phyloP scores from a whole-genome alignment of 2,888 invertebrate species.

The Sinopyrophorus schimmeli region DNA sequence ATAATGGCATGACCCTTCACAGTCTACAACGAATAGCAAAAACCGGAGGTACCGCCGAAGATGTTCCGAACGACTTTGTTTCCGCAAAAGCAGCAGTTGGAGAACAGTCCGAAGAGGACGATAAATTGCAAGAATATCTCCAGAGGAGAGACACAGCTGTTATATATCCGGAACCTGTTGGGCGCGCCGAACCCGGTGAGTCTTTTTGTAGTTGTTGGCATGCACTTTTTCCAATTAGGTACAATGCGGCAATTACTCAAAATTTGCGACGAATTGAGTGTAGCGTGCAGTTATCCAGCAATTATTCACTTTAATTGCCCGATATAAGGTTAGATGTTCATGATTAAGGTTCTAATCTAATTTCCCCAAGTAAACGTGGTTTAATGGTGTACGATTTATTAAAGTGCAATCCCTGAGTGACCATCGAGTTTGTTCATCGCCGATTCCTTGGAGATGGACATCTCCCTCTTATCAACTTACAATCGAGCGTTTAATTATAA shows the following conservation, averaged over 20 bases:
- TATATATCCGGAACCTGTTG: constrained; percentile 50
- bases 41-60: constrained; percentile 44
- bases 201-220: constrained; percentile 12
- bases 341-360: constrained; percentile 22
- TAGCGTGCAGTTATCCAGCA: constrained; percentile 6
- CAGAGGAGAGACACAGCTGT: constrained; percentile 59
- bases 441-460: constrained; percentile 23
- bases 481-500: no score
- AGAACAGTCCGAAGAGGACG: constrained; percentile 48
- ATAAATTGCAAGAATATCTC: constrained; percentile 56
- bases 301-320: constrained; percentile 16
- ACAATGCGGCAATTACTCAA: constrained; percentile 8
- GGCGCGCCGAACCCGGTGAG: constrained; percentile 35
- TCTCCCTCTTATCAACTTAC: constrained; percentile 19
- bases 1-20: constrained; percentile 42
- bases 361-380: constrained; percentile 27
- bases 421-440: constrained; percentile 19
- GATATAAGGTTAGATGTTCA: constrained; percentile 12
- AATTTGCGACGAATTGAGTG: neutral
- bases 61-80: constrained; percentile 39
- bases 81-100: constrained; percentile 45
- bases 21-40: constrained; percentile 39
- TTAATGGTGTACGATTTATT: constrained; percentile 27
- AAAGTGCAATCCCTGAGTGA: constrained; percentile 26
- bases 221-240: neutral